Conservation (phyloP, 2,113 vertebrate genomes). For the Plotosus lineatus region DNA sequence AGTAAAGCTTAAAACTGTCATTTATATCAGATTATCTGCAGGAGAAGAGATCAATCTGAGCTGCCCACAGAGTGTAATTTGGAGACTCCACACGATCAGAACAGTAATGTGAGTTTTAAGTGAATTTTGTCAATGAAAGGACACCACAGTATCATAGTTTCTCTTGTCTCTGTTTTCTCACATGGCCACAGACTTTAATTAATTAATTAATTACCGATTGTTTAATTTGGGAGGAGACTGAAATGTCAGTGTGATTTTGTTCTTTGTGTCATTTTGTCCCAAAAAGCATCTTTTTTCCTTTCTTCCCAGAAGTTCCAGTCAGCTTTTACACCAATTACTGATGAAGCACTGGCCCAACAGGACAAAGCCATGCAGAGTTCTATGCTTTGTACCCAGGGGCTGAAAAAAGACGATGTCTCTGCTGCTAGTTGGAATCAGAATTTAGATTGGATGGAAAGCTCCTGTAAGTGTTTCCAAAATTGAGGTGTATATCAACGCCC, state of each 20-base stretch:
- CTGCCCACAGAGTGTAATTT: constrained; percentile 66
- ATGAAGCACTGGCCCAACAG: constrained; percentile 37
- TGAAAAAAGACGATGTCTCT: constrained; percentile 64
- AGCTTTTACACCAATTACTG: constrained; percentile 61
- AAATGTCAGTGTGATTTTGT: neutral
- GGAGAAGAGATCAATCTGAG: constrained; percentile 78
- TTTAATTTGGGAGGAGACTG: neutral
- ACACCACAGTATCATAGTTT: constrained; percentile 57
- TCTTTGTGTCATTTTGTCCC: neutral
- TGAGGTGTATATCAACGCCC: neutral
- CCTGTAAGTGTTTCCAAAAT: constrained; percentile 70
- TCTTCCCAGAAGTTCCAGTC: constrained; percentile 62
- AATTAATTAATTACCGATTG: neutral
- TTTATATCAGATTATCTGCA: constrained; percentile 78
- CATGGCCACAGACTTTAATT: neutral
- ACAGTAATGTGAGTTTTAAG: constrained; percentile 49
- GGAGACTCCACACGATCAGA: constrained; percentile 65
- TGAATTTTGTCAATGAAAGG: constrained; percentile 43
- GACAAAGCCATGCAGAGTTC: constrained; percentile 21
- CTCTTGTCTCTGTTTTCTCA: constrained; percentile 55
- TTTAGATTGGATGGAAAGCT: constrained; percentile 80
- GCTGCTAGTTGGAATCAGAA: constrained; percentile 80
- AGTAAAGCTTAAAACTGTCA: neutral
- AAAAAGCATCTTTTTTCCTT: neutral
- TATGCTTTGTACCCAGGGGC: constrained; percentile 21